A percentile compares a stretch with the other conserved stretches of the same genome.
phyloP scores from a whole-genome alignment of 2,113 vertebrate species.

The Halichoeres trimaculatus region DNA sequence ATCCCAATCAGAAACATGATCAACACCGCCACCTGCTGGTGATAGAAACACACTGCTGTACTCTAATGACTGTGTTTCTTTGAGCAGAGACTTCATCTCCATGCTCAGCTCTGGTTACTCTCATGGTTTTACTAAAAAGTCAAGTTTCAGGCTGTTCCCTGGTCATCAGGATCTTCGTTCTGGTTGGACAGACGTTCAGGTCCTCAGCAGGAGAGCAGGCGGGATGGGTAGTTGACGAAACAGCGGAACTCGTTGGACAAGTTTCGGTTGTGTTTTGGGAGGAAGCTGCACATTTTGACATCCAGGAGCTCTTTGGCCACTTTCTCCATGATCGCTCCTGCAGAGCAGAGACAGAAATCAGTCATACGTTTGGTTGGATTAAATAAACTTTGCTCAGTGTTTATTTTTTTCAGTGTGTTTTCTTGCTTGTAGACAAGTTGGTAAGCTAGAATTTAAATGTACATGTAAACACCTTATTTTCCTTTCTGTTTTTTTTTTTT shows the following conservation, averaged over 20 bases:
- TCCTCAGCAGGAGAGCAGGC: conserved; percentile 77
- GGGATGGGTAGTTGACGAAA: conserved; percentile 90
- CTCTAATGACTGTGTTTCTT: too few relatives aligned
- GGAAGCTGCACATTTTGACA: conserved; percentile 89
- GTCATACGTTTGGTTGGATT: too few relatives aligned
- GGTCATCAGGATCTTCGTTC: background rate
- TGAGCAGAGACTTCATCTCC: too few relatives aligned
- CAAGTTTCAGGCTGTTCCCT: background rate
- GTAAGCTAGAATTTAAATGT: too few relatives aligned
- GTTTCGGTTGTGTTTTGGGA: conserved; percentile 90
- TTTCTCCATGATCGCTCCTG: conserved; percentile 92
- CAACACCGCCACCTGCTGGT: conserved; percentile 47
- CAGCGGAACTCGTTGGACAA: conserved; percentile 96
- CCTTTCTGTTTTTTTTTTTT: too few relatives aligned
- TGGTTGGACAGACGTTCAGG: background rate
- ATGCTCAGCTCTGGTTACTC: background rate
- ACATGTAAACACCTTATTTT: too few relatives aligned
- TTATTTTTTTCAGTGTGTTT: too few relatives aligned
- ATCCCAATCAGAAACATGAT: background rate
- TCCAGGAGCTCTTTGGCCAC: conserved; percentile 85
- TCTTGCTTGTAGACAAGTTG: too few relatives aligned
- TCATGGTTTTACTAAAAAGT: background rate
- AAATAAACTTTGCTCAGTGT: too few relatives aligned
- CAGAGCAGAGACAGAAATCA: conserved; percentile 29
- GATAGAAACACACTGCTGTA: too few relatives aligned